A percentile compares a stretch with the other conserved stretches of the same genome.
Conservation (phyloP, 2,113 vertebrate genomes). For the Oriolus oriolus region DNA sequence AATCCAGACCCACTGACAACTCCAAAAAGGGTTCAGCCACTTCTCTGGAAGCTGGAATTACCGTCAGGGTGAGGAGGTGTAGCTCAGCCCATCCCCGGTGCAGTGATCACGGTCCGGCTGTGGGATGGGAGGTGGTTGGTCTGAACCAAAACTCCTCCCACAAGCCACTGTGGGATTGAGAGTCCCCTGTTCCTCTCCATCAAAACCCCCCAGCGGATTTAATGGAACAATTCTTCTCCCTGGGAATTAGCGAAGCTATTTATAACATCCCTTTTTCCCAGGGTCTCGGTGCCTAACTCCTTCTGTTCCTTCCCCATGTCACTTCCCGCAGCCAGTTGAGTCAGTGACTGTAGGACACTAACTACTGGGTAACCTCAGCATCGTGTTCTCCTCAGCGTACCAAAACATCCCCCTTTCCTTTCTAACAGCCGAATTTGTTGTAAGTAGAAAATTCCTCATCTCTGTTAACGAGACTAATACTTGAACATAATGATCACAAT, state of each 20-base stretch:
- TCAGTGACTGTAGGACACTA: constrained; percentile 34
- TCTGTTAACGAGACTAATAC: constrained; percentile 61
- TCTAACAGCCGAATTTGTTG: not conserved
- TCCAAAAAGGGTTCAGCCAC: constrained; percentile 41
- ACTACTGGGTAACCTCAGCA: constrained; percentile 26
- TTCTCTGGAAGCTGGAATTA: not conserved
- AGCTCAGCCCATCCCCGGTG: not conserved
- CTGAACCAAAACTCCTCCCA: not conserved
- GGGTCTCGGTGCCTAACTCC: constrained; percentile 43
- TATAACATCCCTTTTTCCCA: constrained; percentile 5
- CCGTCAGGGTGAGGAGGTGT: not conserved
- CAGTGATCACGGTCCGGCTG: not conserved
- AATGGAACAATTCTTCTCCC: not conserved
- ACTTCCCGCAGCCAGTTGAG: constrained; percentile 11
- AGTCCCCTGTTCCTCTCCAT: not conserved
- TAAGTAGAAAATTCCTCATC: constrained; percentile 47
- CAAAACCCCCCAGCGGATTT: not conserved
- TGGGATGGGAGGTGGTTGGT: not conserved
- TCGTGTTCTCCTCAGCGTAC: not conserved
- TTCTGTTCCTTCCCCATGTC: constrained; percentile 10
- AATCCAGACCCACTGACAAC: constrained; percentile 31
- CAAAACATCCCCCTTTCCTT: constrained; percentile 29
- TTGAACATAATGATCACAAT: constrained; percentile 91
- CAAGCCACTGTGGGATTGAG: not conserved
- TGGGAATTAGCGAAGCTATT: constrained; percentile 13